Percentiles rank a stretch among this genome's conserved stretches.
Evolutionary conservation across 2,113 vertebrate genomes (phyloP).

Genomic region (Anhinga rufa): DNA sequence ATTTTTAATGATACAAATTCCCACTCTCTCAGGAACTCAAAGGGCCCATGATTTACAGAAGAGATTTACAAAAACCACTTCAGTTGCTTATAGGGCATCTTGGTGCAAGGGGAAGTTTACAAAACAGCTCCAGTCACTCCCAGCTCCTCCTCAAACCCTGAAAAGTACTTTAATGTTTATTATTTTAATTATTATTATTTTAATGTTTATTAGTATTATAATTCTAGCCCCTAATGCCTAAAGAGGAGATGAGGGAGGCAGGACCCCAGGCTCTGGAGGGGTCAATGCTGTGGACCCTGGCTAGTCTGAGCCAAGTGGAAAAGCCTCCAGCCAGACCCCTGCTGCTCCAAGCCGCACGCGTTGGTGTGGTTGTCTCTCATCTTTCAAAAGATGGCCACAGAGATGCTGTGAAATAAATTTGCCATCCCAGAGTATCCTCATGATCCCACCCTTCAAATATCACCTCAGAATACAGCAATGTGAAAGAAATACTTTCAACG

Average conservation of each 20-base stretch:
- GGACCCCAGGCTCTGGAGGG: background rate
- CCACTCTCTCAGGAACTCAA: background rate
- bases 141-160: background rate
- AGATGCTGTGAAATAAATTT: background rate
- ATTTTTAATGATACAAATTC: background rate
- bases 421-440: background rate
- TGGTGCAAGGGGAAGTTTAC: background rate
- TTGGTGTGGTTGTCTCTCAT: background rate
- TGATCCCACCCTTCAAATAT: background rate
- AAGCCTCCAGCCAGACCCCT: background rate
- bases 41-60: background rate
- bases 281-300: background rate
- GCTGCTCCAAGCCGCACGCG: accelerated
- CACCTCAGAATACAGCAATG: background rate
- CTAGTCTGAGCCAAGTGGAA: background rate
- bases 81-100: background rate
- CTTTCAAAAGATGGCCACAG: background rate
- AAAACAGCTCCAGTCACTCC: background rate
- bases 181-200: background rate
- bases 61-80: background rate
- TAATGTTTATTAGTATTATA: background rate
- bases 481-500: background rate
- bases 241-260: background rate
- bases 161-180: background rate
- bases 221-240: background rate